Evolutionary conservation across 1,140 invertebrate genomes (phyloP).

Genomic region (Heliconius hermathena): DNA sequence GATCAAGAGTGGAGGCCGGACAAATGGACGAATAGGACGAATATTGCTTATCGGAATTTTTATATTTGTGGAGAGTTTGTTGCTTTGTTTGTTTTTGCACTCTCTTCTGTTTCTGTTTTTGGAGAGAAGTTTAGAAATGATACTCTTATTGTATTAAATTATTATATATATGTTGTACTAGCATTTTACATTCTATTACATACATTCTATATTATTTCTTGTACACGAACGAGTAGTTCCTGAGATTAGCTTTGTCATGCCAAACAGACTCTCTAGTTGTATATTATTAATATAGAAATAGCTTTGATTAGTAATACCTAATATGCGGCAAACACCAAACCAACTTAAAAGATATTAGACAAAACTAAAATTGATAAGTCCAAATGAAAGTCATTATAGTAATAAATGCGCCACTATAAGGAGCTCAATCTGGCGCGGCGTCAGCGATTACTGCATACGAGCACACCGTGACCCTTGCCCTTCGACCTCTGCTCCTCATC

Average conservation of each 20-base stretch:
- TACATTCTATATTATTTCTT: too few species aligned
- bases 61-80: constrained; percentile 27
- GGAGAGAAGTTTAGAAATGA: background rate
- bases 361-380: background rate
- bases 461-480: constrained; percentile 65
- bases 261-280: too few species aligned
- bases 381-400: constrained; percentile 18
- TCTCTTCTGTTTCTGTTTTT: background rate
- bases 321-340: too few species aligned
- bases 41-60: constrained; percentile 50
- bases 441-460: constrained; percentile 63
- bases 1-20: constrained; percentile 57
- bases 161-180: too few species aligned
- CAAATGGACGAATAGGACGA: constrained; percentile 40
- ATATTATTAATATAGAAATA: too few species aligned
- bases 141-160: too few species aligned
- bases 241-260: too few species aligned
- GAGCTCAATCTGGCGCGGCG: constrained; percentile 69
- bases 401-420: constrained; percentile 57
- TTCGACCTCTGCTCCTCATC: constrained; percentile 59
- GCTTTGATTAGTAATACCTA: too few species aligned
- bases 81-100: background rate
- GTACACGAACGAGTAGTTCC: too few species aligned
- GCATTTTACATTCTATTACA: too few species aligned
- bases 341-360: too few species aligned